A percentile compares a stretch with the other conserved stretches of the same genome.
phyloP scores from a whole-genome alignment of 2,797 vertebrate genomes.

The Tokudaia muenninki region DNA sequence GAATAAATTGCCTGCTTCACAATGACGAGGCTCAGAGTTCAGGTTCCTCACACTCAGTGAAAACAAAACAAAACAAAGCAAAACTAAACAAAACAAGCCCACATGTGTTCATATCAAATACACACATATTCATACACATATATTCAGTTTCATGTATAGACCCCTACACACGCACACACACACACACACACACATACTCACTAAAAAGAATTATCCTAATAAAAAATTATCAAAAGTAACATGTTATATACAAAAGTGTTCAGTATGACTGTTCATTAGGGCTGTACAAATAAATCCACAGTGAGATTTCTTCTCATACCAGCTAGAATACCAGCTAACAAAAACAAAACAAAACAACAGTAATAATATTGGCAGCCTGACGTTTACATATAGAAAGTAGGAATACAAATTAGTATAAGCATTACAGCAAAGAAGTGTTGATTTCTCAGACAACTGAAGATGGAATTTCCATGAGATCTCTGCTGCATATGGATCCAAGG shows the following conservation, averaged over 20 bases:
- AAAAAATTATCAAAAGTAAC: neutral
- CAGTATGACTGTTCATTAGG: no score
- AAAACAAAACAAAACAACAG: neutral
- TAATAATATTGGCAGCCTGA: no score
- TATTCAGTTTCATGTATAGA: neutral
- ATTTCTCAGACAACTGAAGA: neutral
- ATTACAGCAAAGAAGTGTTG: neutral
- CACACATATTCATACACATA: neutral
- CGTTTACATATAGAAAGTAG: neutral
- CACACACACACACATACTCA: neutral
- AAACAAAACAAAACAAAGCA: no score
- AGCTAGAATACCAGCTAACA: neutral
- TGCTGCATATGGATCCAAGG: neutral
- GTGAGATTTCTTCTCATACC: neutral
- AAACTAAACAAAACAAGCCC: no score
- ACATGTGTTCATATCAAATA: neutral
- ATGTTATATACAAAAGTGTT: neutral
- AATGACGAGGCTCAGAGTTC: neutral
- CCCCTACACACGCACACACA: neutral
- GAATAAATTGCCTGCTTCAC: neutral
- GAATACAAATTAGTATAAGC: neutral
- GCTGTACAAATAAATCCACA: neutral
- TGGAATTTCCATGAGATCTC: neutral
- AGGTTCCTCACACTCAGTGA: neutral
- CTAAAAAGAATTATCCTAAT: neutral